A percentile compares a stretch with the other conserved stretches of the same genome.
Conservation (phyloP, 2,888 invertebrate genomes). For the Azorinus chamasolen region DNA sequence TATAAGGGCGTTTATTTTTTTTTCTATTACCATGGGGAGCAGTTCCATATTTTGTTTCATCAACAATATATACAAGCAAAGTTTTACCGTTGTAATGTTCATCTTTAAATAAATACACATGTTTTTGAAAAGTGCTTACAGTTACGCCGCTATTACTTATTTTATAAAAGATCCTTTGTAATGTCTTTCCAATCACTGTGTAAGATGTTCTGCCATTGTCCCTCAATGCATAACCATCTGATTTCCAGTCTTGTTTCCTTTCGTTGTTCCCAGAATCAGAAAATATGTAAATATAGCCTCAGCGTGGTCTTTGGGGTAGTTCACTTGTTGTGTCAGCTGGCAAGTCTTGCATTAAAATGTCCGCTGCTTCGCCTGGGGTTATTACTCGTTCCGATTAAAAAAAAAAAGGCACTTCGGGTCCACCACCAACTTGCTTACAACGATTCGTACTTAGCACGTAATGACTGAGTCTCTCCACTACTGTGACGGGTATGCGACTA, state of each 20-base stretch:
- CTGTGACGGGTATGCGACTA: too few species aligned
- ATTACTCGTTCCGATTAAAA: too few species aligned
- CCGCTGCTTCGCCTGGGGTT: too few species aligned
- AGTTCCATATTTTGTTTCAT: not conserved
- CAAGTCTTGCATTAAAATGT: too few species aligned
- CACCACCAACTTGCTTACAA: too few species aligned
- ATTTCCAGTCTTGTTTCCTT: conserved; percentile 15
- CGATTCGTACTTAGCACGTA: too few species aligned
- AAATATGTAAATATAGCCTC: not conserved
- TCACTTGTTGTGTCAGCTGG: too few species aligned
- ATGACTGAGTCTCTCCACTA: too few species aligned
- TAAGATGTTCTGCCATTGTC: conserved; percentile 11
- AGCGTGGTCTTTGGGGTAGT: not conserved
- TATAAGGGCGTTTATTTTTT: not conserved
- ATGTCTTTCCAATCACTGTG: not conserved
- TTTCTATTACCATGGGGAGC: conserved; percentile 3
- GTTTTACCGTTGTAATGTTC: conserved; percentile 11
- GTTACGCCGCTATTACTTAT: conserved; percentile 4
- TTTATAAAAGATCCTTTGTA: conserved; percentile 11
- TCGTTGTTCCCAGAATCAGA: not conserved
- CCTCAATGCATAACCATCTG: conserved; percentile 17
- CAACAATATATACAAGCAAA: conserved; percentile 8
- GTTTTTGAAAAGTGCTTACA: conserved; percentile 4
- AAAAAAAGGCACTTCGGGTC: too few species aligned
- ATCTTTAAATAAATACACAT: conserved; percentile 8